These are phyloP conservation scores for Glandiceps talaboti DNA, from an alignment of 53 echinoderm and acorn worm species.

Conservation along the genomic window DNA sequence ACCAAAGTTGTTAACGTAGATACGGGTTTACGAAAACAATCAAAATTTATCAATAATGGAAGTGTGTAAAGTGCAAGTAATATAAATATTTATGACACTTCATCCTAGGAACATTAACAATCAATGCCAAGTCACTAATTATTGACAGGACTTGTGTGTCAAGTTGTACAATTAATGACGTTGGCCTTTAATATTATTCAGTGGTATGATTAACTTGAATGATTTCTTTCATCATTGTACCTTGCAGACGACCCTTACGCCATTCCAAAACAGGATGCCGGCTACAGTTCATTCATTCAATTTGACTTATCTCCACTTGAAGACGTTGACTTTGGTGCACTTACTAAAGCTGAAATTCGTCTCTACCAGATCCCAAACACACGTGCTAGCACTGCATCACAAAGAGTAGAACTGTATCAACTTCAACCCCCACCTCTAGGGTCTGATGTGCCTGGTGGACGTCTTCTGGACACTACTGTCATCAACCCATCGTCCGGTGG, in stretches of 20 bases:
- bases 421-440: constrained; percentile 26
- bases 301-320: constrained; percentile 50
- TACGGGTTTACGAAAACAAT: no score
- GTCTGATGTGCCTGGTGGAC: constrained; percentile 19
- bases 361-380: constrained; percentile 49
- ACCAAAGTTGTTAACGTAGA: no score
- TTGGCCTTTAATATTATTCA: no score
- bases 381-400: constrained; percentile 19
- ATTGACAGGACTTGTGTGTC: no score
- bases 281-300: constrained; percentile 24
- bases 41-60: no score
- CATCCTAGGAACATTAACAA: no score
- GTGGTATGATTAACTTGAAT: no score
- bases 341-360: constrained; percentile 58
- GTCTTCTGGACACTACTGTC: constrained; percentile 43
- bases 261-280: constrained; percentile 2
- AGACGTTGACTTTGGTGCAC: constrained; percentile 26
- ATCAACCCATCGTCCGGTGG: constrained; percentile 36
- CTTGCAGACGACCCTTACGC: constrained; percentile 22
- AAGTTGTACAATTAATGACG: no score
- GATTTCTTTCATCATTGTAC: no score
- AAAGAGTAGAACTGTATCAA: constrained; percentile 47
- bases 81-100: no score
- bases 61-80: no score
- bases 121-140: no score